These are phyloP conservation scores for Apodemia zela DNA, from an alignment of 2,888 invertebrate species.

Conservation along the genomic window DNA sequence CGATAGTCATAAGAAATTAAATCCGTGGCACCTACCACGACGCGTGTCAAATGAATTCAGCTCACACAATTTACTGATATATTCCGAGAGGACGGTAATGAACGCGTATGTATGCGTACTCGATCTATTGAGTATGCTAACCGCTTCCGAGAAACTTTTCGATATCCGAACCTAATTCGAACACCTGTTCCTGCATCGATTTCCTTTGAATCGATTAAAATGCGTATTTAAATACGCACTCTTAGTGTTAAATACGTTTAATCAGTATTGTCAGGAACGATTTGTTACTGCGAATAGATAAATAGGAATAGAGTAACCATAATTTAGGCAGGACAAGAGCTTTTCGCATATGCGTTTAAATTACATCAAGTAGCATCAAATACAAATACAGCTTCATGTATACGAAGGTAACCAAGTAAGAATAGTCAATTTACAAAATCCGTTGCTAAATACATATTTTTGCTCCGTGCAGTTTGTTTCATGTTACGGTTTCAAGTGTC, in stretches of 20 bases:
- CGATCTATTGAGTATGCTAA: slow-evolving; percentile 56
- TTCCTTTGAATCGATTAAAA: slow-evolving; percentile 26
- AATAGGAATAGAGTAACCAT: background rate
- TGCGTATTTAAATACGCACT: slow-evolving; percentile 9
- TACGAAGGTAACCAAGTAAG: too few species aligned
- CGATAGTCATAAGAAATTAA: background rate
- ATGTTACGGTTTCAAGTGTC: too few species aligned
- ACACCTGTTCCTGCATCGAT: slow-evolving; percentile 29
- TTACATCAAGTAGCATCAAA: too few species aligned
- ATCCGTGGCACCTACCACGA: slow-evolving; percentile 24
- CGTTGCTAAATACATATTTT: too few species aligned
- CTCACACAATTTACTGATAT: slow-evolving; percentile 21
- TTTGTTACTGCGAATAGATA: background rate
- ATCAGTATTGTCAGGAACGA: background rate
- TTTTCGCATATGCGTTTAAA: background rate
- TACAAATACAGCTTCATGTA: too few species aligned
- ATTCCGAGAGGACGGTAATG: slow-evolving; percentile 19
- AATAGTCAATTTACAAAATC: too few species aligned
- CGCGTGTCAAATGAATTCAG: slow-evolving; percentile 23
- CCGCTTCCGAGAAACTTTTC: slow-evolving; percentile 63
- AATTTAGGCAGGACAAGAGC: background rate
- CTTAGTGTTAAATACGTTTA: slow-evolving; percentile 2
- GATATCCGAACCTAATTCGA: slow-evolving; percentile 31
- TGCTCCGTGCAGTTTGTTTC: too few species aligned
- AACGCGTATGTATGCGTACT: slow-evolving; percentile 26